A percentile compares a stretch with the other conserved stretches of the same genome.
Conservation (phyloP, 2,113 vertebrate genomes). For the Dicaeum eximium region DNA sequence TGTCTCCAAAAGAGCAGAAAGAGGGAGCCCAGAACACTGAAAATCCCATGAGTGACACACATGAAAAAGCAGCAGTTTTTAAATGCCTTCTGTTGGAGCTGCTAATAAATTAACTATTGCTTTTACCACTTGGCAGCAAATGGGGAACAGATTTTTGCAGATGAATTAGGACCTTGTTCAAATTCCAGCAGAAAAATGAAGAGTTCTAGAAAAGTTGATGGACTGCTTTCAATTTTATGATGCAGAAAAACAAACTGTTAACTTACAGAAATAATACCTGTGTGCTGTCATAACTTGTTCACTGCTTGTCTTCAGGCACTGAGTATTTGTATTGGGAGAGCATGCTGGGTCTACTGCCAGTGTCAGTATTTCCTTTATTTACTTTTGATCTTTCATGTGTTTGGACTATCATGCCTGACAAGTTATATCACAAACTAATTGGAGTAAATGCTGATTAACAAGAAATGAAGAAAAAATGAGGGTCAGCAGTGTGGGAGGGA, state of each 20-base stretch:
- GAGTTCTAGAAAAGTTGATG: conserved; percentile 25
- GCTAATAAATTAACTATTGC: conserved; percentile 40
- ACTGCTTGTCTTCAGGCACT: not conserved
- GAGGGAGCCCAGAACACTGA: not conserved
- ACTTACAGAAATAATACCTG: not conserved
- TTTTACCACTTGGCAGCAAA: conserved; percentile 24
- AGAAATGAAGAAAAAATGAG: conserved; percentile 16
- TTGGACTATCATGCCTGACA: not conserved
- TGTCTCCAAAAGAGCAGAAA: not conserved
- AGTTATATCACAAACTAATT: not conserved
- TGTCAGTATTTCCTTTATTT: conserved; percentile 21
- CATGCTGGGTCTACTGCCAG: not conserved
- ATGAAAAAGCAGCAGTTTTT: not conserved
- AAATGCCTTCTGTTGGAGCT: not conserved
- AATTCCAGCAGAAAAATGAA: conserved; percentile 28
- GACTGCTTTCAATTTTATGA: conserved; percentile 22
- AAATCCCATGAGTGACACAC: not conserved
- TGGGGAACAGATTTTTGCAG: not conserved
- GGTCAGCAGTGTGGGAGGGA: not conserved
- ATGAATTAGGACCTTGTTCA: conserved; percentile 42
- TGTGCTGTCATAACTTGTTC: conserved; percentile 24
- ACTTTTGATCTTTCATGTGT: conserved; percentile 5
- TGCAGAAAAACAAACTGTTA: conserved; percentile 52
- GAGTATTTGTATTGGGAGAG: conserved; percentile 37
- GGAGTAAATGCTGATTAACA: not conserved